Percentiles rank a stretch among this genome's conserved stretches.
phyloP scores from a whole-genome alignment of 30 jellyfish, hydroid and myxozoan genomes.

The Catostylus mosaicus region DNA sequence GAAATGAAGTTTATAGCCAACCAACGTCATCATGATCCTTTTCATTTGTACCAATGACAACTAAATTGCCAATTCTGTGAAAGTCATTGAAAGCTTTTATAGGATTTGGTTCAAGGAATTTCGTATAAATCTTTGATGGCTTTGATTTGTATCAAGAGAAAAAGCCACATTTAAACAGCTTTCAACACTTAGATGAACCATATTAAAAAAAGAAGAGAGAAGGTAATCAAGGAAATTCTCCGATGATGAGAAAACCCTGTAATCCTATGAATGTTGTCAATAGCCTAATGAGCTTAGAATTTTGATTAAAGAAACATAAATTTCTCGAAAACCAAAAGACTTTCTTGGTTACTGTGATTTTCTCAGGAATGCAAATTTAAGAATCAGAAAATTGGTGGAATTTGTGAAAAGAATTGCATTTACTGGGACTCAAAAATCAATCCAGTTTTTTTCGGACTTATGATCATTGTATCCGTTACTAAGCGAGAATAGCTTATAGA shows the following conservation, averaged over 20 bases:
- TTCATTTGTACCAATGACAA: not conserved
- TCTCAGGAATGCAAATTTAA: no score
- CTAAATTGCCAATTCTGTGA: not conserved
- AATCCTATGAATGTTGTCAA: not conserved
- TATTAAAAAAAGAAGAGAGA: not conserved
- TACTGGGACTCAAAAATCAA: no score
- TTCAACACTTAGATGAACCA: not conserved
- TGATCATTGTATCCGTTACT: no score
- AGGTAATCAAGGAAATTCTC: not conserved
- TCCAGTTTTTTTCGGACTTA: no score
- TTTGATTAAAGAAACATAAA: not conserved
- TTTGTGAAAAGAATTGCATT: no score
- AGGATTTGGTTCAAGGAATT: conserved; percentile 5
- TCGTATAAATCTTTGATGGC: not conserved
- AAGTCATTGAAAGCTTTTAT: not conserved
- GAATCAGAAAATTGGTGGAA: no score
- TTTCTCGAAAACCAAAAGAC: not conserved
- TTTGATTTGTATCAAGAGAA: not conserved
- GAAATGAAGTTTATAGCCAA: no score
- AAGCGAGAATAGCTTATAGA: no score
- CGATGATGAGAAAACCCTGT: not conserved
- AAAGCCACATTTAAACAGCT: not conserved
- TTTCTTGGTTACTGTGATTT: no score
- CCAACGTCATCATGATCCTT: not conserved
- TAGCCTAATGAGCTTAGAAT: not conserved